These are phyloP conservation scores for Marisa cornuarietis DNA, from an alignment of 1,140 invertebrate species.

Conservation along the genomic window DNA sequence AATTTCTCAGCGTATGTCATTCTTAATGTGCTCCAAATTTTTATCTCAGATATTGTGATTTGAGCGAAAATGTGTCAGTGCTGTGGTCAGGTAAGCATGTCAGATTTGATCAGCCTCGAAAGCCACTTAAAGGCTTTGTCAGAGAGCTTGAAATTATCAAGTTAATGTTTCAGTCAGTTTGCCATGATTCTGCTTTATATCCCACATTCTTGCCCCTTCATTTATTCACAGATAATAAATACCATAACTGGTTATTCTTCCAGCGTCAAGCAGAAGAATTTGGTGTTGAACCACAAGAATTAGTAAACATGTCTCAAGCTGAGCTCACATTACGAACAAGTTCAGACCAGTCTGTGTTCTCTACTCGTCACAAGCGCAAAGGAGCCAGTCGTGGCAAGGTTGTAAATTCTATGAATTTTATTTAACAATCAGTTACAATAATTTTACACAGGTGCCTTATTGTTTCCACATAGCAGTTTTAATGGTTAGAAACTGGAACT, in stretches of 20 bases:
- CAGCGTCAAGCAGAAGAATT: conserved; percentile 55
- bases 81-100: too few relatives aligned
- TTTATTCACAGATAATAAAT: too few relatives aligned
- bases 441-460: background rate
- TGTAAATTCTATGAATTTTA: background rate
- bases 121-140: too few relatives aligned
- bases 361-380: conserved; percentile 48
- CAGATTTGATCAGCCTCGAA: too few relatives aligned
- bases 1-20: conserved; percentile 53
- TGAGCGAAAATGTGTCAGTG: background rate
- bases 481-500: too few relatives aligned
- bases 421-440: background rate
- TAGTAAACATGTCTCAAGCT: conserved; percentile 59
- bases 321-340: conserved; percentile 59
- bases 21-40: background rate
- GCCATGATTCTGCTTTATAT: too few relatives aligned
- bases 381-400: conserved; percentile 42
- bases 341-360: conserved; percentile 44
- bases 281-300: conserved; percentile 49
- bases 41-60: conserved; percentile 12
- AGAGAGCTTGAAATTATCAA: too few relatives aligned
- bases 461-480: background rate
- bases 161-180: too few relatives aligned
- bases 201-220: too few relatives aligned
- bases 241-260: background rate